phyloP scores from a whole-genome alignment of 2,113 vertebrate species.

The Peromyscus californicus region DNA sequence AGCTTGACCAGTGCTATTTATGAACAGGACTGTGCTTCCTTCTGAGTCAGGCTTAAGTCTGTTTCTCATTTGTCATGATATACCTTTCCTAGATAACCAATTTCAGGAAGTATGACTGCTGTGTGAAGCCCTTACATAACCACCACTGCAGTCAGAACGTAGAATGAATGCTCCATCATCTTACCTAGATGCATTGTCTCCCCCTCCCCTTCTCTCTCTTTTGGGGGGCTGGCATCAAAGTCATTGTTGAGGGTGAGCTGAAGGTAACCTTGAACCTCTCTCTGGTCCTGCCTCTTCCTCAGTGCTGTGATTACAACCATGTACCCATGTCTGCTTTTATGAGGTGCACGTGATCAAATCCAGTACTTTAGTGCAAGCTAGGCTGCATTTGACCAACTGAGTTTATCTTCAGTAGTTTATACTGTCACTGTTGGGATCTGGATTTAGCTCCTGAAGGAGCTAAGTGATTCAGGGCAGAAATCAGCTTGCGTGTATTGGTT shows the following conservation, averaged over 20 bases:
- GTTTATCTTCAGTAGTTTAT: neutral
- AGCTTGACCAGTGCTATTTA: neutral
- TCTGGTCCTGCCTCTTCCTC: neutral
- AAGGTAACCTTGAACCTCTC: neutral
- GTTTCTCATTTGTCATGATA: neutral
- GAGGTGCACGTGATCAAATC: neutral
- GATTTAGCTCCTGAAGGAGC: neutral
- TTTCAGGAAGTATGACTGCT: neutral
- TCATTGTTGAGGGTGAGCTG: neutral
- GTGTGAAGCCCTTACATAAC: neutral
- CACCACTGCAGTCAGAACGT: neutral
- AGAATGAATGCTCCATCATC: neutral
- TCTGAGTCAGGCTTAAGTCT: neutral
- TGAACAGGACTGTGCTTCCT: neutral
- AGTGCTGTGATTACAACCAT: neutral
- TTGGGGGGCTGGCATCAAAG: neutral
- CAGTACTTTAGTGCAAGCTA: neutral
- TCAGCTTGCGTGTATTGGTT: neutral
- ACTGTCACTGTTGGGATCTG: neutral
- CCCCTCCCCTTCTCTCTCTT: too few species aligned
- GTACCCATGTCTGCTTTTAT: neutral
- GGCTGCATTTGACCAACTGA: neutral
- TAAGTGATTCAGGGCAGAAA: neutral
- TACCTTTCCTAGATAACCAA: neutral
- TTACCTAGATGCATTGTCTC: too few species aligned